Percentiles rank a stretch among this genome's conserved stretches.
Evolutionary conservation across 1,140 invertebrate genomes (phyloP).

Genomic region (Lasioglossum baleicum): DNA sequence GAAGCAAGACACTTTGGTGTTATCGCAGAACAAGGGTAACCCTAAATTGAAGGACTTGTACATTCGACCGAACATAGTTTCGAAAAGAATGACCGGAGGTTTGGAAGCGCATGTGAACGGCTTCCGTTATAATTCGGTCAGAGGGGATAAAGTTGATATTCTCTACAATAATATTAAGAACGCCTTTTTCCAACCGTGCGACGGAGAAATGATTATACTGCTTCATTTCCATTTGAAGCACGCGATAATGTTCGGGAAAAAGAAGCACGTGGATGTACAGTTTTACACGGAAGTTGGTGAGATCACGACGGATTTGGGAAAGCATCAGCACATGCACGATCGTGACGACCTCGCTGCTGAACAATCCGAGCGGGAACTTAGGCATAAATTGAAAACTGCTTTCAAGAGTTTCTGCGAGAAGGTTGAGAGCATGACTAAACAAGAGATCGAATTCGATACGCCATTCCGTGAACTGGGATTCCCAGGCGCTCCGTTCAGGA

Average conservation of each 20-base stretch:
- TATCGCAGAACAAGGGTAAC: conserved; percentile 98
- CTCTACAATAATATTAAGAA: conserved; percentile 99
- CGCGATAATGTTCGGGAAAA: conserved; percentile 99
- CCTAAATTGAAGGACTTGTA: conserved; percentile 99
- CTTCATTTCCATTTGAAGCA: conserved; percentile 99
- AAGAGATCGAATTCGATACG: conserved; percentile 98
- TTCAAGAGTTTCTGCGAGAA: conserved; percentile 99
- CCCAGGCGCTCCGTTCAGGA: conserved; percentile 97
- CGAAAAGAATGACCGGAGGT: conserved; percentile 95
- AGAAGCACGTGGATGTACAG: conserved; percentile 99
- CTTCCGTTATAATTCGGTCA: conserved; percentile 98
- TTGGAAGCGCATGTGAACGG: conserved; percentile 98
- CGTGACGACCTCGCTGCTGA: conserved; percentile 98
- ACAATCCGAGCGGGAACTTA: conserved; percentile 97
- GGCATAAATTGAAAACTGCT: conserved; percentile 97
- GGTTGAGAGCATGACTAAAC: conserved; percentile 97
- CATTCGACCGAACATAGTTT: conserved; percentile 98
- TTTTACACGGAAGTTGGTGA: conserved; percentile 99
- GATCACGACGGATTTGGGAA: conserved; percentile 99
- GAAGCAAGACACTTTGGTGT: conserved; percentile 98
- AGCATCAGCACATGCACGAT: conserved; percentile 99
- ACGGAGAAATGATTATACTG: conserved; percentile 99
- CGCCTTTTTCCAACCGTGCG: conserved; percentile 99
- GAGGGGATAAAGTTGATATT: conserved; percentile 99
- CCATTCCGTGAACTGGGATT: conserved; percentile 99